phyloP scores from a whole-genome alignment of 2,113 vertebrate species.

The Anolis carolinensis region DNA sequence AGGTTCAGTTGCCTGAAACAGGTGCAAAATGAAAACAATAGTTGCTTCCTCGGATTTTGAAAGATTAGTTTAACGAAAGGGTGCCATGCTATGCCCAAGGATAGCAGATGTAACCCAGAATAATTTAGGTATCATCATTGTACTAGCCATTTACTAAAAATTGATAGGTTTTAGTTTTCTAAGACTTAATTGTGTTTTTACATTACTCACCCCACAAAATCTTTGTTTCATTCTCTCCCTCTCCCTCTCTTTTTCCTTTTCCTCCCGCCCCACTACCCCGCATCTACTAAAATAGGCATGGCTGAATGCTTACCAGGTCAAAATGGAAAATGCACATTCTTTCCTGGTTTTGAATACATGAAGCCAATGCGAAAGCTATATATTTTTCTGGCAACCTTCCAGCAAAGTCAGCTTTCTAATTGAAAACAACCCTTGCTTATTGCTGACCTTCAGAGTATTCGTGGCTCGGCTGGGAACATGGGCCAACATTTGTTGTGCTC shows the following conservation, averaged over 20 bases:
- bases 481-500: slow-evolving; percentile 40
- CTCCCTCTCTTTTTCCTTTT: not conserved
- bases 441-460: slow-evolving; percentile 61
- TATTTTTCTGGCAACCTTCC: slow-evolving; percentile 48
- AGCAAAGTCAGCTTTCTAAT: slow-evolving; percentile 59
- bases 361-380: slow-evolving; percentile 43
- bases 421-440: slow-evolving; percentile 59
- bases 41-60: not conserved
- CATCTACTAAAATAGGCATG: not conserved
- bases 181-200: not conserved
- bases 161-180: not conserved
- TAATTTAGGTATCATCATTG: not conserved
- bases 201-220: not conserved
- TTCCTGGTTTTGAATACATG: slow-evolving; percentile 8
- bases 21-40: slow-evolving; percentile 4
- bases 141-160: not conserved
- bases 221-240: not conserved
- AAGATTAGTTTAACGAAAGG: not conserved
- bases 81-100: not conserved
- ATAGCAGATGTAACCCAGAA: not conserved
- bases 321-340: slow-evolving; percentile 33
- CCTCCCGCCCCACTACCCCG: not conserved
- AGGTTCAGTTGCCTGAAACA: slow-evolving; percentile 47
- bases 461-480: slow-evolving; percentile 46
- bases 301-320: slow-evolving; percentile 15